Percentiles rank a stretch among this genome's conserved stretches.
phyloP scores from a whole-genome alignment of 2,888 invertebrate genomes.

The Panzeria rudis region DNA sequence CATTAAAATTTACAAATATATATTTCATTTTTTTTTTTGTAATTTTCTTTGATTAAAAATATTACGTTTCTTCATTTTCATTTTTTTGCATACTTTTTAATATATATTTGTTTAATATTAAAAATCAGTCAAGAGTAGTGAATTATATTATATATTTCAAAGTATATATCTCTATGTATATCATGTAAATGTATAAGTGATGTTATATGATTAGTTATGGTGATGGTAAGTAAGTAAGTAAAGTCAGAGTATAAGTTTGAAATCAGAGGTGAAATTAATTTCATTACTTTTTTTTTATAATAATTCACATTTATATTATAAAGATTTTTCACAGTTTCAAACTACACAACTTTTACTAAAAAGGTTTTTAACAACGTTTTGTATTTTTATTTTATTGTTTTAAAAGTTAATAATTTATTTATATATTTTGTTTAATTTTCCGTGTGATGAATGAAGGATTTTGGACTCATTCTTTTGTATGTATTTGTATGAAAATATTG shows the following conservation, averaged over 20 bases:
- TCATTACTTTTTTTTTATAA: slow-evolving; percentile 54
- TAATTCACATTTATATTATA: slow-evolving; percentile 68
- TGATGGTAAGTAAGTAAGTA: slow-evolving; percentile 37
- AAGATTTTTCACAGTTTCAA: slow-evolving; percentile 60
- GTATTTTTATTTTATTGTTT: slow-evolving; percentile 22
- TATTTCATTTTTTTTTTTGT: slow-evolving; percentile 63
- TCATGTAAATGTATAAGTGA: slow-evolving; percentile 69
- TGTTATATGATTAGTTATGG: slow-evolving; percentile 58
- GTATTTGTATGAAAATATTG: slow-evolving; percentile 25
- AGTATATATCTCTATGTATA: slow-evolving; percentile 54
- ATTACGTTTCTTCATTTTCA: slow-evolving; percentile 39
- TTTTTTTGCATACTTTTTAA: slow-evolving; percentile 4
- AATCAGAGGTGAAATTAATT: slow-evolving; percentile 42
- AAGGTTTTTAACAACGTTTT: slow-evolving; percentile 63
- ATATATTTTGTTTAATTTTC: slow-evolving; percentile 7
- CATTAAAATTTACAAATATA: slow-evolving; percentile 75
- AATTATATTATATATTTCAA: slow-evolving; percentile 58
- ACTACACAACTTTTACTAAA: slow-evolving; percentile 70
- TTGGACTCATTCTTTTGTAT: slow-evolving; percentile 5
- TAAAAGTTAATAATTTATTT: slow-evolving; percentile 2
- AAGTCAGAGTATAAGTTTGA: slow-evolving; percentile 59
- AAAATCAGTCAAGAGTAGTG: slow-evolving; percentile 73
- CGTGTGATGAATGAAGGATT: background rate
- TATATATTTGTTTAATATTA: slow-evolving; percentile 67
- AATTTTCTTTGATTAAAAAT: slow-evolving; percentile 58